These are phyloP conservation scores for Chionodraco myersi DNA, from an alignment of 2,113 vertebrate genomes.

Conservation along the genomic window DNA sequence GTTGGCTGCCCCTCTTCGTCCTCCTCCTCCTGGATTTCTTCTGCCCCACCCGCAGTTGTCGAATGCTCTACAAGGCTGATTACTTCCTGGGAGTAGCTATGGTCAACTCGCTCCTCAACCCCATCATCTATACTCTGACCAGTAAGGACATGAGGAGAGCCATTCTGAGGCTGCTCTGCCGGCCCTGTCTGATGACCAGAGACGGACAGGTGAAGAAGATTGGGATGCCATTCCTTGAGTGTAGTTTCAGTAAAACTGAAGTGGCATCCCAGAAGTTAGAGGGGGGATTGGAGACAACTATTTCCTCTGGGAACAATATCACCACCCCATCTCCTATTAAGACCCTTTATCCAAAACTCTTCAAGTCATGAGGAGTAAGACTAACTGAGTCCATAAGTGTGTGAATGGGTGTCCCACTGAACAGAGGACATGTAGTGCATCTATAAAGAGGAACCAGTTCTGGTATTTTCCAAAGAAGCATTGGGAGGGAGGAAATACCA, in stretches of 20 bases:
- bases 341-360: conserved; percentile 75
- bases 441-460: background rate
- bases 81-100: conserved; percentile 92
- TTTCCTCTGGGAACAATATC: conserved; percentile 82
- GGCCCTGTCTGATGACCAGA: conserved; percentile 77
- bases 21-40: conserved; percentile 89
- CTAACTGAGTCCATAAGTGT: conserved; percentile 17
- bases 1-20: conserved; percentile 92
- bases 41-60: conserved; percentile 79
- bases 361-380: conserved; percentile 72
- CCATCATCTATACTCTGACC: conserved; percentile 92
- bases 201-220: conserved; percentile 80
- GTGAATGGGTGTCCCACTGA: conserved; percentile 44
- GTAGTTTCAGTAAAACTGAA: conserved; percentile 87
- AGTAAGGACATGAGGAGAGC: conserved; percentile 90
- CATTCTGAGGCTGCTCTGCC: conserved; percentile 87
- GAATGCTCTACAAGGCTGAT: conserved; percentile 86
- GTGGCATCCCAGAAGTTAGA: conserved; percentile 82
- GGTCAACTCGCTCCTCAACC: conserved; percentile 92
- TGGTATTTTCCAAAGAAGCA: conserved; percentile 24
- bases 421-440: conserved; percentile 45
- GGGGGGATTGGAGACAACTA: conserved; percentile 80
- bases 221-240: conserved; percentile 83
- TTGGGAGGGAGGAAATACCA: background rate
- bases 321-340: conserved; percentile 79